Evolutionary conservation across 2,113 vertebrate genomes (phyloP).

Genomic region (Synchiropus splendidus): DNA sequence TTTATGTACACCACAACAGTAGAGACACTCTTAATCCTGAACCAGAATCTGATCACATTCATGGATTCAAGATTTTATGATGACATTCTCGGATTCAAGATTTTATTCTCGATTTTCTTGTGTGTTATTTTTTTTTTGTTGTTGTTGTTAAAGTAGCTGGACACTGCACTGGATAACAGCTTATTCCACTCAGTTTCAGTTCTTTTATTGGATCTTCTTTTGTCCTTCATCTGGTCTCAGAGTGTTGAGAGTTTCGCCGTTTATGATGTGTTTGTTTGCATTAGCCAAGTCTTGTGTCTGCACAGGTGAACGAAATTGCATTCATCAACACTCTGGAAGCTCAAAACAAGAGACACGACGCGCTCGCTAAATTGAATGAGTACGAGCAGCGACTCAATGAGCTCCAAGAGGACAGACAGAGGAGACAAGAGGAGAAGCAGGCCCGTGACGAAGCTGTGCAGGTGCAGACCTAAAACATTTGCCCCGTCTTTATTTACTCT

Average conservation of each 20-base stretch:
- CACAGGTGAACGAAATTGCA: slow-evolving; percentile 95
- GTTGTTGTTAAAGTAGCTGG: no score
- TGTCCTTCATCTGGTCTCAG: no score
- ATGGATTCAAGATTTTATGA: no score
- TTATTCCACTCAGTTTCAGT: no score
- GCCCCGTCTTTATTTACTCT: background rate
- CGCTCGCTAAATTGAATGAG: slow-evolving; percentile 90
- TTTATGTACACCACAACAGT: no score
- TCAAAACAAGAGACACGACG: slow-evolving; percentile 95
- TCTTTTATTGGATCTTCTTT: no score
- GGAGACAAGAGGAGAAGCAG: slow-evolving; percentile 94
- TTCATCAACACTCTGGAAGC: slow-evolving; percentile 99
- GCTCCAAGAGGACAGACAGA: slow-evolving; percentile 89
- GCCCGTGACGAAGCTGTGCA: slow-evolving; percentile 96
- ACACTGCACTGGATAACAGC: no score
- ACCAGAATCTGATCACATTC: no score
- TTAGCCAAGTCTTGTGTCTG: background rate
- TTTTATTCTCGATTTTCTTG: no score
- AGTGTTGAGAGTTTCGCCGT: background rate
- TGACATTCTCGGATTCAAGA: no score
- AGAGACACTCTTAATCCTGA: no score
- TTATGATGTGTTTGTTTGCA: background rate
- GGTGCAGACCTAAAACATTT: slow-evolving; percentile 54
- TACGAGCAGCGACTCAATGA: slow-evolving; percentile 96
- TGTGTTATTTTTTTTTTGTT: no score